Evolutionary conservation across 2,113 vertebrate genomes (phyloP).

Genomic region (Pedionomus torquatus): DNA sequence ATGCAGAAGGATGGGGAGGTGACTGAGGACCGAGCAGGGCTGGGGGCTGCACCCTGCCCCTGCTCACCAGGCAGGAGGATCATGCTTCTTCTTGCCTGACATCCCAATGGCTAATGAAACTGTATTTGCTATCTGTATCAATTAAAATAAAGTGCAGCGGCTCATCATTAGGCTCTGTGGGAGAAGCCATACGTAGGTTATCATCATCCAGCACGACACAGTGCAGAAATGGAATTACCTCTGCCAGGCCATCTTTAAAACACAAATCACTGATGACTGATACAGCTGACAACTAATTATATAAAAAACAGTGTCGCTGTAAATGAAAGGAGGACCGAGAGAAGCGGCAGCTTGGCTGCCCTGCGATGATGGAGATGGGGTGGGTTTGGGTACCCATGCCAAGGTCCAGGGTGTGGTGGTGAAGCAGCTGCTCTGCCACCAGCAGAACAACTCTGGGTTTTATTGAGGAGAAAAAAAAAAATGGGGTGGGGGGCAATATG

Average conservation of each 20-base stretch:
- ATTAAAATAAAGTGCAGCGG: conserved; percentile 48
- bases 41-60: neutral
- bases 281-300: conserved; percentile 7
- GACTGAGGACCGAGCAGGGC: neutral
- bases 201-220: neutral
- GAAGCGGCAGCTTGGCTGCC: neutral
- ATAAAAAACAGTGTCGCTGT: neutral
- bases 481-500: neutral
- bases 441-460: fast-evolving
- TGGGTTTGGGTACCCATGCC: neutral
- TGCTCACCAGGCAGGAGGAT: neutral
- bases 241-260: conserved; percentile 19
- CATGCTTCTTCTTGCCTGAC: neutral
- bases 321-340: neutral
- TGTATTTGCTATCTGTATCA: conserved; percentile 50
- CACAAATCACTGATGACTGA: conserved; percentile 26
- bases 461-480: neutral
- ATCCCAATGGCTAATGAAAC: conserved; percentile 36
- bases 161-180: neutral
- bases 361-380: neutral
- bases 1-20: fast-evolving
- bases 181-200: conserved; percentile 25
- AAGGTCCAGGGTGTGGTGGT: fast-evolving
- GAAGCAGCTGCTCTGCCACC: neutral
- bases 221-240: conserved; percentile 16